phyloP scores from a whole-genome alignment of 2,113 vertebrate species.

The Gnathonemus echidnorhynchus region DNA sequence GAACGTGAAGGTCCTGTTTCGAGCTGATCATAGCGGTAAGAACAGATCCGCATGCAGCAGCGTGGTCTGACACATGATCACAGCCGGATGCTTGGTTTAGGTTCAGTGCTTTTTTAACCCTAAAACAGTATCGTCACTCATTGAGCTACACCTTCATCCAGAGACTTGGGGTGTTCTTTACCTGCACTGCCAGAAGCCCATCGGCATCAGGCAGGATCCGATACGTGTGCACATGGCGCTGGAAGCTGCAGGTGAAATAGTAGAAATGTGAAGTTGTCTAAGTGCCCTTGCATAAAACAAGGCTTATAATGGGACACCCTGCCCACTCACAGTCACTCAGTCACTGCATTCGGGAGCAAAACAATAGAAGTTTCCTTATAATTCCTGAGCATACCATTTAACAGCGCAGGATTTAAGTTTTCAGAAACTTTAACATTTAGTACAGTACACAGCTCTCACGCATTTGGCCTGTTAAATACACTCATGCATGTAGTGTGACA shows the following conservation, averaged over 20 bases:
- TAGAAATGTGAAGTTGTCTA: background rate
- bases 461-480: background rate
- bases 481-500: background rate
- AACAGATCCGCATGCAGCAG: background rate
- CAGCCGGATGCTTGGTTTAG: background rate
- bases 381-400: background rate
- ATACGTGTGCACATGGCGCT: constrained; percentile 76
- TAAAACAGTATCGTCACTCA: background rate
- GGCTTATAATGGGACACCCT: background rate
- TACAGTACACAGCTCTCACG: background rate
- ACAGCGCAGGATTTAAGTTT: background rate
- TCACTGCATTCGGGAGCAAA: background rate
- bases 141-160: no score
- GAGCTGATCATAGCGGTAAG: background rate
- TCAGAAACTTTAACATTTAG: background rate
- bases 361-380: background rate
- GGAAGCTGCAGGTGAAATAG: constrained; percentile 58
- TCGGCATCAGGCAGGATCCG: constrained; percentile 74
- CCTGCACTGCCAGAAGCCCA: constrained; percentile 77
- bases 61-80: background rate
- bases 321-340: background rate
- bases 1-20: background rate
- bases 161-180: constrained; percentile 25
- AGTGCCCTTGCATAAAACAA: background rate
- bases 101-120: background rate